phyloP scores from a whole-genome alignment of 1,140 invertebrate species.

The Eueides isabella region DNA sequence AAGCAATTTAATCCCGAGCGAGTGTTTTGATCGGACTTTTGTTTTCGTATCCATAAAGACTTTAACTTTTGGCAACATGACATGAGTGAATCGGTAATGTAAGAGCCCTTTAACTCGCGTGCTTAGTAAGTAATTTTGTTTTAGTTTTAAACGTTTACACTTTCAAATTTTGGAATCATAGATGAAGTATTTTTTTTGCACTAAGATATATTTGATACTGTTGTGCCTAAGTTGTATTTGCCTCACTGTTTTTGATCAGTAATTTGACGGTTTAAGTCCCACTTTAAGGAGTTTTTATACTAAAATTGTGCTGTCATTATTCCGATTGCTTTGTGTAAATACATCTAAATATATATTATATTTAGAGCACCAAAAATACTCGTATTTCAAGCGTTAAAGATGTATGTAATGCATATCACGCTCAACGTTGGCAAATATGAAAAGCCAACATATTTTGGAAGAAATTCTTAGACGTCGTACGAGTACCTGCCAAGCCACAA shows the following conservation, averaged over 20 bases:
- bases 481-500: not conserved
- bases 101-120: not conserved
- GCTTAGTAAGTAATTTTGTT: not conserved
- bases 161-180: not conserved
- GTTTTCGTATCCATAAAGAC: conserved; percentile 4
- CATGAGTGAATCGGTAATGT: not conserved
- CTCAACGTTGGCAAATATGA: conserved; percentile 2
- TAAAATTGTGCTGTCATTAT: too few species aligned
- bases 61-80: conserved; percentile 8
- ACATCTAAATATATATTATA: too few species aligned
- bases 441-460: not conserved
- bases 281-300: too few species aligned
- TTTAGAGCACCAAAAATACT: not conserved
- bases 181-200: not conserved
- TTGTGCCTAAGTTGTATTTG: not conserved
- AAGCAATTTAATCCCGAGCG: not conserved
- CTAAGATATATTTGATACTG: too few species aligned
- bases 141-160: not conserved
- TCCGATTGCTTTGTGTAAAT: too few species aligned
- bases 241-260: not conserved
- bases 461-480: conserved; percentile 6
- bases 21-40: conserved; percentile 4
- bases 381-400: not conserved
- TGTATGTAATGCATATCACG: not conserved
- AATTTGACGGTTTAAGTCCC: not conserved